Evolutionary conservation across 2,888 invertebrate species (phyloP).

Genomic region (Sminthurides aquaticus): DNA sequence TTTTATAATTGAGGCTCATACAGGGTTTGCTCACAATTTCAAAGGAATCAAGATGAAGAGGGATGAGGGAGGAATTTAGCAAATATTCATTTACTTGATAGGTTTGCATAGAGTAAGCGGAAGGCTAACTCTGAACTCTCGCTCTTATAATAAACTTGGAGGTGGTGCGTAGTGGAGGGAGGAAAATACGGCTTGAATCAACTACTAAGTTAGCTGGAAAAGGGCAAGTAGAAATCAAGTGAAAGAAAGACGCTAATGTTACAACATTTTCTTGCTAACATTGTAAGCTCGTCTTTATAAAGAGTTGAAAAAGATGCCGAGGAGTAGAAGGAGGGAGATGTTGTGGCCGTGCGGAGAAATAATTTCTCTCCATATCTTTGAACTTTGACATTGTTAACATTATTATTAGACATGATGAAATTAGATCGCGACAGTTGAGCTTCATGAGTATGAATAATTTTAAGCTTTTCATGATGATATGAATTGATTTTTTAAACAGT

Average conservation of each 20-base stretch:
- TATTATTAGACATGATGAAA: conserved; percentile 21
- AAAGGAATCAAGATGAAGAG: too few species aligned
- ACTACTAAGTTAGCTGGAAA: too few species aligned
- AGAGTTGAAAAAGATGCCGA: conserved; percentile 14
- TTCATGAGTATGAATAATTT: conserved; percentile 18
- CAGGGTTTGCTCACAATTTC: too few species aligned
- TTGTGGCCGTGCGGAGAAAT: conserved; percentile 10
- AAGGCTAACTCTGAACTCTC: too few species aligned
- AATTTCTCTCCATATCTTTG: conserved; percentile 10
- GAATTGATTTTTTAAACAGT: background rate
- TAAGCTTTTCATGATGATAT: background rate
- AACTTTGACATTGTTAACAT: conserved; percentile 19
- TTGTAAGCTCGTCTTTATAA: conserved; percentile 15
- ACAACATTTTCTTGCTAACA: background rate
- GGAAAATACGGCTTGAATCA: too few species aligned
- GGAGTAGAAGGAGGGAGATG: conserved; percentile 12
- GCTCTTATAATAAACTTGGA: too few species aligned
- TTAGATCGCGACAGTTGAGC: conserved; percentile 14
- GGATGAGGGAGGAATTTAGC: too few species aligned
- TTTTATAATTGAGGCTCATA: too few species aligned
- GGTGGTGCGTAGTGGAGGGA: too few species aligned
- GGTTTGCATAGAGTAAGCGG: too few species aligned
- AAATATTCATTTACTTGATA: too few species aligned
- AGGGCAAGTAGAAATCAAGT: too few species aligned
- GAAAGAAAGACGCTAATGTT: background rate